phyloP scores from a whole-genome alignment of 2,113 vertebrate genomes.

The Cyprinodon brontotheroides region DNA sequence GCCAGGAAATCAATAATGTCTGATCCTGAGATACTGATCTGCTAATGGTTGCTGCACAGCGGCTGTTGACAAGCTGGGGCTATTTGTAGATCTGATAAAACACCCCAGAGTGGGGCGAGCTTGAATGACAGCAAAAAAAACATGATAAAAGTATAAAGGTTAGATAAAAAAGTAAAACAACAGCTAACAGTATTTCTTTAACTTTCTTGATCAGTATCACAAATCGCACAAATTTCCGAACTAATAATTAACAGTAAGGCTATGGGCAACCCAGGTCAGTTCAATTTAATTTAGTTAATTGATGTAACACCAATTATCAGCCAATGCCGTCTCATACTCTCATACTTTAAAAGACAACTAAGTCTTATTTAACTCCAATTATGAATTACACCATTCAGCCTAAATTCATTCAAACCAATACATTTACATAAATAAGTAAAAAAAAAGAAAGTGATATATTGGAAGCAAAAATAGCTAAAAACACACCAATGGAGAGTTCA shows the following conservation, averaged over 20 bases:
- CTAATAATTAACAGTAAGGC: background rate
- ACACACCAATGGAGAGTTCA: background rate
- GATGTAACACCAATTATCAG: background rate
- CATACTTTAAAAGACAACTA: background rate
- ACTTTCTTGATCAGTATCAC: background rate
- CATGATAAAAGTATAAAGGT: background rate
- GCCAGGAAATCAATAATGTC: constrained; percentile 36
- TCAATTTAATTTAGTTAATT: background rate
- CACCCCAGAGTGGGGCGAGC: background rate
- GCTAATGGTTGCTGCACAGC: constrained; percentile 24
- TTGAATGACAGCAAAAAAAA: background rate
- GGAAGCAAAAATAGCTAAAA: background rate
- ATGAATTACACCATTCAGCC: background rate
- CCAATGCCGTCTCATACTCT: no score
- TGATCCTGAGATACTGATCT: constrained; percentile 38
- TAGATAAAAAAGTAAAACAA: background rate
- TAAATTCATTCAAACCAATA: background rate
- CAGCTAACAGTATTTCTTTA: background rate
- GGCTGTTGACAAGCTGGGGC: constrained; percentile 10
- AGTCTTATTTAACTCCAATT: background rate
- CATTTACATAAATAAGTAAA: background rate
- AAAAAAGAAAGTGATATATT: background rate
- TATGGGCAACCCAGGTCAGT: background rate
- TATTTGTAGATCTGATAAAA: constrained; percentile 39
- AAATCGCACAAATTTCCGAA: background rate